These are phyloP conservation scores for Dynastes maya DNA, from an alignment of 2,888 invertebrate species.

Conservation along the genomic window DNA sequence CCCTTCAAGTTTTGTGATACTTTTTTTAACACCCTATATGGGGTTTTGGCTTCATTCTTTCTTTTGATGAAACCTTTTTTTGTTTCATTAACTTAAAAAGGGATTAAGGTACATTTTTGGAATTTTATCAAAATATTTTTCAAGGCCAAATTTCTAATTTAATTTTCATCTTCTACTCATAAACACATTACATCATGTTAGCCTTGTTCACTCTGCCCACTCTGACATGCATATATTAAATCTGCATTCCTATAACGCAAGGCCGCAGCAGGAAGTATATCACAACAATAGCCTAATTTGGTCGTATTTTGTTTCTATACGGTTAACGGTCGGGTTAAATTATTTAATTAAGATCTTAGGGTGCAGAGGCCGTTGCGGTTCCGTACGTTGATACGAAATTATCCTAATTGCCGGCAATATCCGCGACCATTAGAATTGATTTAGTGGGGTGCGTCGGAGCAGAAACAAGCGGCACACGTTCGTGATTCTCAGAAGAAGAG, in stretches of 20 bases:
- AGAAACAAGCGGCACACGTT: constrained; percentile 3
- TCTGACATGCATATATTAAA: not conserved
- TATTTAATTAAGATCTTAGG: constrained; percentile 38
- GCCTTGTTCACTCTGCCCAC: not conserved
- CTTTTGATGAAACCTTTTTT: no score
- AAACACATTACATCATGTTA: no score
- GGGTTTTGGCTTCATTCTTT: no score
- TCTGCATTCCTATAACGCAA: not conserved
- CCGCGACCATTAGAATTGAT: constrained; percentile 37
- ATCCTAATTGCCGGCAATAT: constrained; percentile 34
- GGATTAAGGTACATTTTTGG: no score
- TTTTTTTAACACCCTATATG: no score
- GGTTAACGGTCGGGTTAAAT: constrained; percentile 31
- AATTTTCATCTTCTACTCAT: no score
- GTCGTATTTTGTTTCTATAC: constrained; percentile 14
- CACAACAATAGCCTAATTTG: constrained; percentile 16
- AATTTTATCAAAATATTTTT: no score
- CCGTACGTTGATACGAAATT: constrained; percentile 25
- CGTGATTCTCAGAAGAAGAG: constrained; percentile 11
- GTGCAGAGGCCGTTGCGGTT: not conserved
- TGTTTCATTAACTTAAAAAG: no score
- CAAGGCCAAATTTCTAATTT: not conserved
- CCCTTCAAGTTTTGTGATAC: no score
- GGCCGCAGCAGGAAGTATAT: not conserved
- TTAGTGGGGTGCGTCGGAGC: constrained; percentile 15